Evolutionary conservation across 2,888 invertebrate species (phyloP).

Genomic region (Anarsia innoxiella): DNA sequence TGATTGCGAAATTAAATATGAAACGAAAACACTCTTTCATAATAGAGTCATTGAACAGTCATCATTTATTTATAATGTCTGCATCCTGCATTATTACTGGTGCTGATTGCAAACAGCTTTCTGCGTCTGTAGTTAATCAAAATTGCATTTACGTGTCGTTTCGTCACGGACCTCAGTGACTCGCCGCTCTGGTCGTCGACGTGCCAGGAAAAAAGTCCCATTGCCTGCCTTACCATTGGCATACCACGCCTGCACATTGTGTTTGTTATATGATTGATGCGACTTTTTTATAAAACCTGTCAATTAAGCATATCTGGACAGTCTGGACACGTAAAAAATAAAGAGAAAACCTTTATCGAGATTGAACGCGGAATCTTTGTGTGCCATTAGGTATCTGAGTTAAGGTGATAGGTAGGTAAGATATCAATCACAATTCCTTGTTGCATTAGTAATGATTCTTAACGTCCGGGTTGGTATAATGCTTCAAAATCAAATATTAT

Average conservation of each 20-base stretch:
- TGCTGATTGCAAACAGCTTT: slow-evolving; percentile 38
- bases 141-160: slow-evolving; percentile 62
- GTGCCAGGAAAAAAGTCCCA: slow-evolving; percentile 37
- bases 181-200: slow-evolving; percentile 21
- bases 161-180: slow-evolving; percentile 45
- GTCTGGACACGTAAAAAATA: too few relatives aligned
- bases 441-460: neutral
- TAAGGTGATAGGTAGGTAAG: too few relatives aligned
- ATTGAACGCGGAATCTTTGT: too few relatives aligned
- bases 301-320: too few relatives aligned
- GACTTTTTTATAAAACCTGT: slow-evolving; percentile 17
- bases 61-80: slow-evolving; percentile 41
- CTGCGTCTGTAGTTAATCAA: slow-evolving; percentile 55
- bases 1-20: neutral
- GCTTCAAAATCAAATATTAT: slow-evolving; percentile 26
- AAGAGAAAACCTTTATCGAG: too few relatives aligned
- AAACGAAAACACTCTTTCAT: neutral
- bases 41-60: slow-evolving; percentile 8
- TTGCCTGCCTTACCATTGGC: slow-evolving; percentile 37
- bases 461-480: neutral
- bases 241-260: slow-evolving; percentile 36
- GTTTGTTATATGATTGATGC: slow-evolving; percentile 52
- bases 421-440: too few relatives aligned
- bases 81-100: slow-evolving; percentile 47
- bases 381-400: too few relatives aligned